phyloP scores from a whole-genome alignment of 2,888 invertebrate genomes.

The Nomada ferruginata region DNA sequence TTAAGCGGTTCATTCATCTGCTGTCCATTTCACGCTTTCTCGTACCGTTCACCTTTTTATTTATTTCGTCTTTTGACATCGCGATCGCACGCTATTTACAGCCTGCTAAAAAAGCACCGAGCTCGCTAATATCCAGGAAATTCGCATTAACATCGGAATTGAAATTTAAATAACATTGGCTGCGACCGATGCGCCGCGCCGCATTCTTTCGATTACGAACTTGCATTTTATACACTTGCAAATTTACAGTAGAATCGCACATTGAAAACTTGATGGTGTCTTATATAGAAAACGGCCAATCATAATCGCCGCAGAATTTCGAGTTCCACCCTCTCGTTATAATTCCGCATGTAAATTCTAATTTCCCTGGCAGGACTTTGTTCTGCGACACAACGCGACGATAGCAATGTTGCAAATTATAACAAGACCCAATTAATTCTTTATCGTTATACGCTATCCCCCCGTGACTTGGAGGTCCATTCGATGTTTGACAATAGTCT shows the following conservation, averaged over 20 bases:
- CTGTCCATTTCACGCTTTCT: constrained; percentile 4
- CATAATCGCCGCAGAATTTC: too few relatives aligned
- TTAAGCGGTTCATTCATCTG: constrained; percentile 24
- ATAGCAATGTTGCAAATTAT: neutral
- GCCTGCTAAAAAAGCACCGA: constrained; percentile 1
- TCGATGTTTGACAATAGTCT: neutral
- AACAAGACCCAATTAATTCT: neutral
- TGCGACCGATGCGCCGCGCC: neutral
- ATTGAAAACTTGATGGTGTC: too few relatives aligned
- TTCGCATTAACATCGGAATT: constrained; percentile 20
- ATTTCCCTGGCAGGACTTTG: too few relatives aligned
- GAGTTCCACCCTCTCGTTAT: too few relatives aligned
- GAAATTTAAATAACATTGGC: constrained; percentile 20
- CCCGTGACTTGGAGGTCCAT: neutral
- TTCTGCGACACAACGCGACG: too few relatives aligned
- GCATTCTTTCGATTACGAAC: neutral
- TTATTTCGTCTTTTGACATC: neutral
- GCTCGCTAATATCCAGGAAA: constrained; percentile 22
- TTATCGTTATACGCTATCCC: neutral
- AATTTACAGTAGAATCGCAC: neutral
- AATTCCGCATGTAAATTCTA: too few relatives aligned
- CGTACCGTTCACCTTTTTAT: neutral
- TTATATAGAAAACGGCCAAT: too few relatives aligned
- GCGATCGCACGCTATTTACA: constrained; percentile 24
- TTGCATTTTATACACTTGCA: neutral